A percentile compares a stretch with the other conserved stretches of the same genome.
Evolutionary conservation across 2,113 vertebrate species (phyloP).

Genomic region (Pteruthius melanotis): DNA sequence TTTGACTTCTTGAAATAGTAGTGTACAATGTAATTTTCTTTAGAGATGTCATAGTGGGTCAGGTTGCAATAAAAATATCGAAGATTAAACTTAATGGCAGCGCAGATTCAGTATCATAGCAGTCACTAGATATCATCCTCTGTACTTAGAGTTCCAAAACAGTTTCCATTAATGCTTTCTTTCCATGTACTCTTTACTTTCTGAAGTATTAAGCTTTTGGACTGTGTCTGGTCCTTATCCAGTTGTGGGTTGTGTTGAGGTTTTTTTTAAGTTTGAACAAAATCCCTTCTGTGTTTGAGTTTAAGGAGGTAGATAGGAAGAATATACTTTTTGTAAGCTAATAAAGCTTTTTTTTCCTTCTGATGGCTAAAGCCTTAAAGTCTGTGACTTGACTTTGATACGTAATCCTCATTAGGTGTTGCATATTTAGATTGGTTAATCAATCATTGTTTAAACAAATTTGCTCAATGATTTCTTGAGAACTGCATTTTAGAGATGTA

Average conservation of each 20-base stretch:
- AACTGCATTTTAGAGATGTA: neutral
- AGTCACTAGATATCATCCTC: constrained; percentile 48
- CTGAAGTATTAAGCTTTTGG: neutral
- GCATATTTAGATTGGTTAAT: neutral
- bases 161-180: constrained; percentile 34
- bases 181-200: constrained; percentile 20
- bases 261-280: neutral
- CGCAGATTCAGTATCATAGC: constrained; percentile 48
- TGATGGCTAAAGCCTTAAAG: neutral
- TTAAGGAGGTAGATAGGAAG: neutral
- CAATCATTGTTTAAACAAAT: constrained; percentile 17
- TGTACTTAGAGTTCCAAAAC: constrained; percentile 8
- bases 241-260: neutral
- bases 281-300: constrained; percentile 24
- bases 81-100: constrained; percentile 59
- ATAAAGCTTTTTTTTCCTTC: neutral
- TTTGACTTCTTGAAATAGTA: constrained; percentile 61
- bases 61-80: constrained; percentile 55
- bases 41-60: constrained; percentile 46
- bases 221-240: neutral
- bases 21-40: constrained; percentile 56
- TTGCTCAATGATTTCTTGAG: neutral
- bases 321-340: neutral
- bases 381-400: neutral
- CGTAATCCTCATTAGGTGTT: constrained; percentile 7